A percentile compares a stretch with the other conserved stretches of the same genome.
Conservation (phyloP, 2,797 vertebrate species). For the Chelon labrosus region DNA sequence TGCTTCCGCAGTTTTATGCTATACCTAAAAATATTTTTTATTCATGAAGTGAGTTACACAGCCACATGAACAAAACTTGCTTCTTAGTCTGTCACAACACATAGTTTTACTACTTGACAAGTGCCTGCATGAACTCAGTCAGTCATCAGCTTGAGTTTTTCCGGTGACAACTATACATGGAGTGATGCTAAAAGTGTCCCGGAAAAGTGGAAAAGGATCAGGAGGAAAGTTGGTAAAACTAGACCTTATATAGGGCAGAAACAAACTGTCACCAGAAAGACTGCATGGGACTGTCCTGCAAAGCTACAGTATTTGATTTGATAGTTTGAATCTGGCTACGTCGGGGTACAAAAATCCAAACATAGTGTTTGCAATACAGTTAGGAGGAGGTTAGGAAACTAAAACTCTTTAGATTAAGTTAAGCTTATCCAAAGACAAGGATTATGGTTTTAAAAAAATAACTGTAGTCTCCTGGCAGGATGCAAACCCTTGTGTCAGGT, state of each 20-base stretch:
- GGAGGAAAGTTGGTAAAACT: constrained; percentile 2
- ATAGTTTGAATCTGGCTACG: too few species aligned
- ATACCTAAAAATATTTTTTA: constrained; percentile 5
- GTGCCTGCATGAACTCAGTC: constrained; percentile 27
- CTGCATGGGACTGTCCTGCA: too few species aligned
- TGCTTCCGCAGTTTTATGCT: constrained; percentile 1
- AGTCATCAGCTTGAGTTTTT: constrained; percentile 21
- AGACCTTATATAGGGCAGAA: background rate
- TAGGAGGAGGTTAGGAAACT: too few species aligned
- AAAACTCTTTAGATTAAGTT: too few species aligned
- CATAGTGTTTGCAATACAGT: too few species aligned
- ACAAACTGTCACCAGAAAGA: background rate
- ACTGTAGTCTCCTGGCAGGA: too few species aligned
- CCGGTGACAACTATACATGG: constrained; percentile 29
- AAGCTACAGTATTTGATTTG: too few species aligned
- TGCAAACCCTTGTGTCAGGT: too few species aligned
- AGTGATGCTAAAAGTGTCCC: constrained; percentile 2
- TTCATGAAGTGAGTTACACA: constrained; percentile 33
- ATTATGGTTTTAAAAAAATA: too few species aligned
- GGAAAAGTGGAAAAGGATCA: constrained; percentile 10
- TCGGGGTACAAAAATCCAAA: too few species aligned
- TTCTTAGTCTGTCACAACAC: constrained; percentile 36
- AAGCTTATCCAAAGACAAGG: too few species aligned
- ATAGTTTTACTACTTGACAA: constrained; percentile 38
- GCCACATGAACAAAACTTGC: background rate